These are phyloP conservation scores for Tribolium madens DNA, from an alignment of 1,140 invertebrate genomes.

Conservation along the genomic window DNA sequence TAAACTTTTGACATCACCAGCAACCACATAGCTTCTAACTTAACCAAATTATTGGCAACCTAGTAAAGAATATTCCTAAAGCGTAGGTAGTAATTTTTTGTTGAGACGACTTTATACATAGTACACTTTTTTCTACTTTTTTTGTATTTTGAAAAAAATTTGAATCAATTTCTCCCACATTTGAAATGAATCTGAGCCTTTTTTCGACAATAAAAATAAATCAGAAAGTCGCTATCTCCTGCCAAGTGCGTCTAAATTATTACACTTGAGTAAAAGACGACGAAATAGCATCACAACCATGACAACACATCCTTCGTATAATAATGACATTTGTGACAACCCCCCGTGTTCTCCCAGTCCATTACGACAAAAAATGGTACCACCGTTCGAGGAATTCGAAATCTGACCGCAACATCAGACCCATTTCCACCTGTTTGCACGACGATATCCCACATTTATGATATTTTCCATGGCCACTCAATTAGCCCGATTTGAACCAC, in stretches of 20 bases:
- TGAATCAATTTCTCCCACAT: not conserved
- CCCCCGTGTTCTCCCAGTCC: conserved; percentile 42
- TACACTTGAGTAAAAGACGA: conserved; percentile 7
- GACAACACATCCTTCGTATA: conserved; percentile 13
- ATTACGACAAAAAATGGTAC: conserved; percentile 48
- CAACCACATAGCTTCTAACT: no score
- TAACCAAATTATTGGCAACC: no score
- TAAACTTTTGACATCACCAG: no score
- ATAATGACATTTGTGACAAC: conserved; percentile 47
- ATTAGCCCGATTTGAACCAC: conserved; percentile 54
- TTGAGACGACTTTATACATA: no score
- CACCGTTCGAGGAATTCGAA: conserved; percentile 21
- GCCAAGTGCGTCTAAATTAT: conserved; percentile 1
- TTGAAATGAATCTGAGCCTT: no score
- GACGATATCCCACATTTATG: not conserved
- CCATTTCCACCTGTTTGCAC: conserved; percentile 16
- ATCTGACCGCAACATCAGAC: conserved; percentile 48
- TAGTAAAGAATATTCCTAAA: no score
- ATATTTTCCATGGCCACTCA: conserved; percentile 50
- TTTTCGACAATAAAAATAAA: conserved; percentile 21
- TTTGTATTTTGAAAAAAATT: no score
- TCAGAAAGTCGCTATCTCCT: not conserved
- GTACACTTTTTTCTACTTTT: no score
- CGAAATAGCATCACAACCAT: not conserved
- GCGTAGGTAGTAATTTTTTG: no score